These are phyloP conservation scores for Daktulosphaira vitifoliae DNA, from an alignment of 1,140 invertebrate genomes.

Conservation along the genomic window DNA sequence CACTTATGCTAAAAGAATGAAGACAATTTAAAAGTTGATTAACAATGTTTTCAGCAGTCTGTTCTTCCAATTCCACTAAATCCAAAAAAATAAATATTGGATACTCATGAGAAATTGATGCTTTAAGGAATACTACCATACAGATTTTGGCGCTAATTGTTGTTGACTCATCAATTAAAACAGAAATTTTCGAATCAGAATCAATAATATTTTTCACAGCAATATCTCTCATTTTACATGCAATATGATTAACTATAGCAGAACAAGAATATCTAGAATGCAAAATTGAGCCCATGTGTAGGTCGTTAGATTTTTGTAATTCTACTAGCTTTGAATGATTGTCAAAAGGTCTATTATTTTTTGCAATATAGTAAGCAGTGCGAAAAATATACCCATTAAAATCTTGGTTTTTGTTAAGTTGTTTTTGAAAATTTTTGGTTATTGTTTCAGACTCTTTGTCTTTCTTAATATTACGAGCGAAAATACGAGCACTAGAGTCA, in stretches of 20 bases:
- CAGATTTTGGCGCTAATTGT: not conserved
- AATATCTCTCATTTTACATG: slow-evolving; percentile 5
- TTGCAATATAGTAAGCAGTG: slow-evolving; percentile 11
- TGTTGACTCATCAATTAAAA: slow-evolving; percentile 11
- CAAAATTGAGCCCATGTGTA: not conserved
- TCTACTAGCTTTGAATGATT: slow-evolving; percentile 1
- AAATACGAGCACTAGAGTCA: not conserved
- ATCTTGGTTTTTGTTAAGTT: not conserved
- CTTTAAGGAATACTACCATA: slow-evolving; percentile 1
- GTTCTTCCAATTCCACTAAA: not conserved
- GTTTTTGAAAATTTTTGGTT: not conserved
- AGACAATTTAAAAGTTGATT: slow-evolving; percentile 2
- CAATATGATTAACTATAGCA: not conserved
- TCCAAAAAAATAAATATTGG: slow-evolving; percentile 17
- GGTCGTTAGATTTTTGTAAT: slow-evolving; percentile 8
- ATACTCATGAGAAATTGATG: not conserved
- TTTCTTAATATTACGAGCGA: not conserved
- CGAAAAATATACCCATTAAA: not conserved
- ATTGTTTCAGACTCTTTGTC: not conserved
- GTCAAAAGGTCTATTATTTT: slow-evolving; percentile 11
- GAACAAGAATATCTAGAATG: slow-evolving; percentile 7
- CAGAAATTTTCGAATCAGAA: not conserved
- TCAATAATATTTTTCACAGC: slow-evolving; percentile 5
- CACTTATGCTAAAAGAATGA: not conserved
- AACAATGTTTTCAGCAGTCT: not conserved